A percentile compares a stretch with the other conserved stretches of the same genome.
Evolutionary conservation across 2,113 vertebrate genomes (phyloP).

Genomic region (Cavia porcellus): DNA sequence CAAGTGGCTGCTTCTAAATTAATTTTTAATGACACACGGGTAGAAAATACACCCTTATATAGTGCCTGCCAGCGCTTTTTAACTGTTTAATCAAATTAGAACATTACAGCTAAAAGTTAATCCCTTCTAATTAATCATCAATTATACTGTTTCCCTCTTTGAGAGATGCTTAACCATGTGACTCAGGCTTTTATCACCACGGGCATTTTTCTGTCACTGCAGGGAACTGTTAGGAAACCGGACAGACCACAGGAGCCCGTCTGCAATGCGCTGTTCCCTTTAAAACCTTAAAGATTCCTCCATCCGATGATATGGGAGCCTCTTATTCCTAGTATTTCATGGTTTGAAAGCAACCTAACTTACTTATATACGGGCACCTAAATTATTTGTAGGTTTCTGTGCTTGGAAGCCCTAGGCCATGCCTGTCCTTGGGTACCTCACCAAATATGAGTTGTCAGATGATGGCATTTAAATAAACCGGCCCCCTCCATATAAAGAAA

Average conservation of each 20-base stretch:
- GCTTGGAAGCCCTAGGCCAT: neutral
- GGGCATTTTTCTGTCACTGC: neutral
- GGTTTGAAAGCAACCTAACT: neutral
- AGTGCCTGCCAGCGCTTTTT: neutral
- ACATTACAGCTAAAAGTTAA: conserved; percentile 13
- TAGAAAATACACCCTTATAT: conserved; percentile 36
- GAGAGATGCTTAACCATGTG: neutral
- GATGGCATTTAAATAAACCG: neutral
- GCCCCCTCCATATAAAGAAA: neutral
- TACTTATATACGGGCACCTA: neutral
- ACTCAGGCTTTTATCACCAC: neutral
- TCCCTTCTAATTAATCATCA: conserved; percentile 41
- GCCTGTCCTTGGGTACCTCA: neutral
- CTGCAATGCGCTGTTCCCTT: neutral
- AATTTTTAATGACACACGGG: conserved; percentile 54
- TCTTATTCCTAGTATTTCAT: neutral
- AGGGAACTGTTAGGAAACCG: neutral
- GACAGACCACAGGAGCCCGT: neutral
- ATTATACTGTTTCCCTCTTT: neutral
- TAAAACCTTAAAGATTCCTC: neutral
- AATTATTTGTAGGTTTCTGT: neutral
- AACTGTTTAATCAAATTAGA: conserved; percentile 48
- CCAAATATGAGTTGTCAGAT: neutral
- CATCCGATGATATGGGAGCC: neutral
- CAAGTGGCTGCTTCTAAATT: conserved; percentile 39